These are phyloP conservation scores for Gasteruption jaculator DNA, from an alignment of 2,888 invertebrate genomes.

Conservation along the genomic window DNA sequence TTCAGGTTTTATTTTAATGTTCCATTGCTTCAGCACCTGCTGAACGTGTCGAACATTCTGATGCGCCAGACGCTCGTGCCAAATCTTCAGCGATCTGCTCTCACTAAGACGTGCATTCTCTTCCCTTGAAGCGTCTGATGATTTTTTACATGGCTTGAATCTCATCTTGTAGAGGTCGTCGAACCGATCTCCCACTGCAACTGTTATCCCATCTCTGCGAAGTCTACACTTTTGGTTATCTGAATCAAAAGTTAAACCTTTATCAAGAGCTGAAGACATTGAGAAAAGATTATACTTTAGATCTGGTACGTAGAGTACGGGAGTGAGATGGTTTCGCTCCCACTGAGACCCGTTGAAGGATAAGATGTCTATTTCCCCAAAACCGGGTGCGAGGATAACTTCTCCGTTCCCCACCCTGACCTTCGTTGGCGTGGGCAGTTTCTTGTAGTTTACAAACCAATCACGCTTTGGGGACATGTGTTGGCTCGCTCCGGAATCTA, in stretches of 20 bases:
- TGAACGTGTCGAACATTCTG: conserved; percentile 18
- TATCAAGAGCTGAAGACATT: conserved; percentile 18
- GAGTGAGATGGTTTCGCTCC: conserved; percentile 17
- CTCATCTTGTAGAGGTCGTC: conserved; percentile 21
- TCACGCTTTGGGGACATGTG: conserved; percentile 23
- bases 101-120: conserved; percentile 9
- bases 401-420: conserved; percentile 19
- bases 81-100: conserved; percentile 8
- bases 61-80: conserved; percentile 21
- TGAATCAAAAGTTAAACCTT: conserved; percentile 21
- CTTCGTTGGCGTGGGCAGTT: conserved; percentile 10
- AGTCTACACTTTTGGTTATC: conserved; percentile 7
- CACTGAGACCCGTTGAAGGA: conserved; percentile 22
- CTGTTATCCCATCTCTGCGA: conserved; percentile 7
- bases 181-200: conserved; percentile 18
- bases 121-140: neutral
- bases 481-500: conserved; percentile 28
- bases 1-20: conserved; percentile 10
- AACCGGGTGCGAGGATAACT: conserved; percentile 17
- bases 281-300: conserved; percentile 21
- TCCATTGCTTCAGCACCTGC: conserved; percentile 11
- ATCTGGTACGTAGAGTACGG: conserved; percentile 17
- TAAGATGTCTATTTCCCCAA: conserved; percentile 22
- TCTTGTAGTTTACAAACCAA: conserved; percentile 20
- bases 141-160: conserved; percentile 9